These are phyloP conservation scores for Rhadina sibilatrix DNA, from an alignment of 2,113 vertebrate genomes.

Conservation along the genomic window DNA sequence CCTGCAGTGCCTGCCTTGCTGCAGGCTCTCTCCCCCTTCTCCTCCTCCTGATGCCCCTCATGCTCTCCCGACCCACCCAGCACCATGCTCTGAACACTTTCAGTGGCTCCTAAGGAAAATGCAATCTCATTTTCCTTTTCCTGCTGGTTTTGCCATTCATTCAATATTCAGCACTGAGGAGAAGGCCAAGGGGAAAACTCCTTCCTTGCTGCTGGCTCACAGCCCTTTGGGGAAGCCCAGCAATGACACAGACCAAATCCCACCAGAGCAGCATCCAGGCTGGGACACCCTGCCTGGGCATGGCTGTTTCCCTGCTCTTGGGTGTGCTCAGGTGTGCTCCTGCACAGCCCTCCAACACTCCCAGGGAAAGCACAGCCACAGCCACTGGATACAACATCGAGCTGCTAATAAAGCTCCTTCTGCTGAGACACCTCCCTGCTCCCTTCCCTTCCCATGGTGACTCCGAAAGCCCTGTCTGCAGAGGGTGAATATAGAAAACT, in stretches of 20 bases:
- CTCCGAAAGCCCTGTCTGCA: neutral
- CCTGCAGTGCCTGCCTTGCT: neutral
- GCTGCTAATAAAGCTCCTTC: neutral
- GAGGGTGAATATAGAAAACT: neutral
- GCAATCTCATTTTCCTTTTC: neutral
- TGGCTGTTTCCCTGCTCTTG: neutral
- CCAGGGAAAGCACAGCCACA: neutral
- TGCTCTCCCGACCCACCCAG: neutral
- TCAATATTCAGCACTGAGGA: neutral
- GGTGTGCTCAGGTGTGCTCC: neutral
- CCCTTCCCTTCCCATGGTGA: neutral
- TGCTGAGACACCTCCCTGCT: neutral
- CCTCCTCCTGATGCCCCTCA: neutral
- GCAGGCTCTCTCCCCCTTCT: neutral
- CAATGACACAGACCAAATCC: neutral
- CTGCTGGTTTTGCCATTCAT: neutral
- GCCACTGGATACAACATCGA: rapidly evolving
- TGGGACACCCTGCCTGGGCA: neutral
- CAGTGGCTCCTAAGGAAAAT: neutral
- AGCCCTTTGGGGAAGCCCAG: neutral
- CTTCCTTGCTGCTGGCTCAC: neutral
- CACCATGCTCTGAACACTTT: neutral
- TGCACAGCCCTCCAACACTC: rapidly evolving
- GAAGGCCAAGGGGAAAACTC: neutral
- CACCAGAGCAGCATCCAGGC: rapidly evolving